phyloP scores from a whole-genome alignment of 1,140 invertebrate genomes.

The Microplitis mediator region DNA sequence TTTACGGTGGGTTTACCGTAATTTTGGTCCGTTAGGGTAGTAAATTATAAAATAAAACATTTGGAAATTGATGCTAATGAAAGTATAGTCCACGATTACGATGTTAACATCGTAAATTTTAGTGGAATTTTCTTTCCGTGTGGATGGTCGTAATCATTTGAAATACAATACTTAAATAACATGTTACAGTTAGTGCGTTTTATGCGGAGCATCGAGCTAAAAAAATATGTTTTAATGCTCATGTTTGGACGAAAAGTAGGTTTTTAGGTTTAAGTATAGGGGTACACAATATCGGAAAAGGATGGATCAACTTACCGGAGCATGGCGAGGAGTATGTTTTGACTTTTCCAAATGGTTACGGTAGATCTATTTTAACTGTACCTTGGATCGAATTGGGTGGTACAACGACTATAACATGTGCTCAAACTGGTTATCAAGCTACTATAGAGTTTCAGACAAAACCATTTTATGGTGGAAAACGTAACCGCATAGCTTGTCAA shows the following conservation, averaged over 20 bases:
- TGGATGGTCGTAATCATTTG: neutral
- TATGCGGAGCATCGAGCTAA: constrained; percentile 94
- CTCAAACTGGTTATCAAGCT: constrained; percentile 87
- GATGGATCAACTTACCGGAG: constrained; percentile 81
- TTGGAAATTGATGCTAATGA: too few relatives aligned
- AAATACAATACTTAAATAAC: constrained; percentile 9
- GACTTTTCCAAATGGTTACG: constrained; percentile 96
- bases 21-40: too few relatives aligned
- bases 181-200: constrained; percentile 85
- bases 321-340: constrained; percentile 90
- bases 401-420: constrained; percentile 83
- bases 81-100: too few relatives aligned
- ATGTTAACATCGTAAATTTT: too few relatives aligned
- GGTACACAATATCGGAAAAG: constrained; percentile 85
- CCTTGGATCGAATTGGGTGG: constrained; percentile 98
- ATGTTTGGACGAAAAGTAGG: constrained; percentile 98
- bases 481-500: constrained; percentile 87
- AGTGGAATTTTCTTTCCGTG: too few relatives aligned
- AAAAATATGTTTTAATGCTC: constrained; percentile 88
- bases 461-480: constrained; percentile 96
- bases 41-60: too few relatives aligned
- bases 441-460: constrained; percentile 94
- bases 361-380: constrained; percentile 91
- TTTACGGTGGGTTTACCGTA: too few relatives aligned
- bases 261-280: constrained; percentile 95